These are phyloP conservation scores for Arctopsyche grandis DNA, from an alignment of 1,140 invertebrate species.

Conservation along the genomic window DNA sequence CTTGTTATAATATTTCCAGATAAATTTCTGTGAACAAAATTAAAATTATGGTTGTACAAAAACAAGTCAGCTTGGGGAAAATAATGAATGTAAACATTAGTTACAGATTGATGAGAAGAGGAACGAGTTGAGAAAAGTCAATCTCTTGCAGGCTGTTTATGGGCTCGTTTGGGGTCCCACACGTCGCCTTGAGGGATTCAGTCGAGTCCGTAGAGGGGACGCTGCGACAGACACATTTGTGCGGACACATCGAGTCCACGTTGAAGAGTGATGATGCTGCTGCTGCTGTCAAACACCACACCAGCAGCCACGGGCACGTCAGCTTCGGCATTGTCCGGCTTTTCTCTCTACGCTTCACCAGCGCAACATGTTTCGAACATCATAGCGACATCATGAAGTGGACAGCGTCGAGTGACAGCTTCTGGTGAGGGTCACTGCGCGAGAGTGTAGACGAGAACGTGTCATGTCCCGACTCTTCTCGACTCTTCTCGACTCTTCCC, in stretches of 20 bases:
- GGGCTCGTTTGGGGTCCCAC: background rate
- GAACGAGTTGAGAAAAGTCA: background rate
- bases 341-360: background rate
- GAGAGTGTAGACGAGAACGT: background rate
- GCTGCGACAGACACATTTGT: background rate
- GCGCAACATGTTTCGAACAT: background rate
- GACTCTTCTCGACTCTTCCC: background rate
- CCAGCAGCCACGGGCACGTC: background rate
- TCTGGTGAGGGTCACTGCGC: too few species aligned
- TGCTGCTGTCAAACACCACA: background rate
- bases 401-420: background rate
- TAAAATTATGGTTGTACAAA: slow-evolving; percentile 21
- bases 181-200: background rate
- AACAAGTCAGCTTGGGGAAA: background rate
- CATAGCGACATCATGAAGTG: background rate
- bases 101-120: background rate
- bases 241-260: background rate
- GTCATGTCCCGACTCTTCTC: slow-evolving; percentile 12
- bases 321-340: too few species aligned
- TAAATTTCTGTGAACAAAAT: slow-evolving; percentile 60
- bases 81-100: background rate
- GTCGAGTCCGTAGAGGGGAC: too few species aligned
- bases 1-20: slow-evolving; percentile 64
- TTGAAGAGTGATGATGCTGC: background rate
- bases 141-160: background rate